Percentiles rank a stretch among this genome's conserved stretches.
These are phyloP conservation scores for Limanda limanda DNA, from an alignment of 2,113 vertebrate species.

Conservation along the genomic window DNA sequence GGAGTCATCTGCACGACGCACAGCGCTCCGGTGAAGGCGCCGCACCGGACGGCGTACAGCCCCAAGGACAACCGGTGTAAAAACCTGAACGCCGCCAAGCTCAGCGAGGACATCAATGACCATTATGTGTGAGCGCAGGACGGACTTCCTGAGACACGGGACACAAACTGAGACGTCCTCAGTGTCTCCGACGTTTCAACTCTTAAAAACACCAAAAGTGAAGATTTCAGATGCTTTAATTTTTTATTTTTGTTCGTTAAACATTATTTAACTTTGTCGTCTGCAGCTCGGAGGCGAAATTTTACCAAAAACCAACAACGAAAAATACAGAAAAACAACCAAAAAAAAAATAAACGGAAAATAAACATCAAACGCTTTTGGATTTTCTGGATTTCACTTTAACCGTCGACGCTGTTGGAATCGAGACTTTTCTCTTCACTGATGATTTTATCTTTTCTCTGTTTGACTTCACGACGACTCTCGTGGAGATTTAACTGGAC, in stretches of 20 bases:
- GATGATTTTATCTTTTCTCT: constrained; percentile 10
- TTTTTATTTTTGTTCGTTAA: constrained; percentile 48
- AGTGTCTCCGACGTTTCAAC: constrained; percentile 65
- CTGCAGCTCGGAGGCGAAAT: constrained; percentile 85
- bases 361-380: constrained; percentile 24
- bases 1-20: constrained; percentile 78
- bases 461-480: not conserved
- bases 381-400: constrained; percentile 24
- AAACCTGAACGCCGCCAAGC: constrained; percentile 84
- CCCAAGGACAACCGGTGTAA: constrained; percentile 94
- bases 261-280: constrained; percentile 73
- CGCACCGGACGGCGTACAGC: constrained; percentile 85
- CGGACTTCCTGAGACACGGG: constrained; percentile 40
- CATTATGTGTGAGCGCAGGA: constrained; percentile 67
- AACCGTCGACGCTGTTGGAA: constrained; percentile 18
- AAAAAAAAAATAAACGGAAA: constrained; percentile 54
- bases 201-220: constrained; percentile 57
- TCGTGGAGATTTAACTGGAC: constrained; percentile 1
- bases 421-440: constrained; percentile 63
- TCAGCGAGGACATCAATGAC: constrained; percentile 84
- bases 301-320: constrained; percentile 59
- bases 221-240: constrained; percentile 61
- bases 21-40: constrained; percentile 82
- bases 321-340: constrained; percentile 47
- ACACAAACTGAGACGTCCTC: constrained; percentile 65